Base-by-base conservation (phyloP, 2,113 vertebrate genomes). In the Recurvirostra avosetta region DNA sequence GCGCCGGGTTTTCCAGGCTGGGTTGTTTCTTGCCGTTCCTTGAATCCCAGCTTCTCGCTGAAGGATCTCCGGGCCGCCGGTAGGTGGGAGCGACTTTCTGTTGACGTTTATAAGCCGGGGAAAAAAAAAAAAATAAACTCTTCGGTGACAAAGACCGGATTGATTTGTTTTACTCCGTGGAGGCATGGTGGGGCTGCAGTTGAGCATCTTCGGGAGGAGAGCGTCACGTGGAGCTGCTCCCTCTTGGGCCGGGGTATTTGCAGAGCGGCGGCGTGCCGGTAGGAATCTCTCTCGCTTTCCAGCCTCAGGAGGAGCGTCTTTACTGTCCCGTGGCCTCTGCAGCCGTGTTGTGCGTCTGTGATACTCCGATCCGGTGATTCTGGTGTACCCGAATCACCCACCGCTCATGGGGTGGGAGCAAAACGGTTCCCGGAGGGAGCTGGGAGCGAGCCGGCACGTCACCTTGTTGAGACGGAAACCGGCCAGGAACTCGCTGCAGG, bases 261-360 rank as follows among this genome's bases (percentile, higher is more conserved):
- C 49, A 22, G 84, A 40, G 56, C 1, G 1, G 26, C 47, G 16
- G 13, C 3, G 2, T 73, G 52, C 30, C 12, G 2, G 25, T 32
- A 9, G 50, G 61, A 21, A 34, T 38, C 81, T 75, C 67, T 2
- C 45, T 34, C 8, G 4, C 34, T 36, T 13, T 41, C 15, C 61
- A 21, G 1, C 0, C 59, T 71, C 45, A 29, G 65, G 55, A n/a
- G 0, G 0, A 32, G 20, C 12, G 13, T 68, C 58, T 58, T 38
- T 34, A 27, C 12, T 9, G 63, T 17, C 53, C 53, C 7, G n/a
- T 49, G 21, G 21, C 30, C 73, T 73, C 38, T 59, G 74, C 43
- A 72, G 73, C 30, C 0, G 0, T 9, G 5, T 8, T 23, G 12
- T n/a, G 23, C 16, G 4, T 50, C 32, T 66, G 0, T 21, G 36